These are phyloP conservation scores for Solenopsis invicta DNA, from an alignment of 1,140 invertebrate genomes.

Conservation along the genomic window DNA sequence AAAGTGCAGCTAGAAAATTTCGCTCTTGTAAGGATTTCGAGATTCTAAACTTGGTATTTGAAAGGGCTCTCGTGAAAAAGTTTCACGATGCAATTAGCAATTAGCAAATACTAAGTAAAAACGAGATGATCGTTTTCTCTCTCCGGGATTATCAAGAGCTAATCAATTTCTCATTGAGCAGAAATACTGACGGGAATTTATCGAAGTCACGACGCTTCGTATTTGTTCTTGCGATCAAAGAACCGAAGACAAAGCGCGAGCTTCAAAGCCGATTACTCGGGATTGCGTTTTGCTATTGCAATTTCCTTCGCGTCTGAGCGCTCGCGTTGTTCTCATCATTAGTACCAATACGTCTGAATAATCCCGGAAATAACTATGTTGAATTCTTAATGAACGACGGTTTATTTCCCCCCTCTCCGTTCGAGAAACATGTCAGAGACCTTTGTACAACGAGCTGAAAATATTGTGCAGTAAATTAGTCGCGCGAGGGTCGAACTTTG, in stretches of 20 bases:
- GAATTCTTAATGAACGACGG: slow-evolving; percentile 46
- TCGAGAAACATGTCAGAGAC: not conserved
- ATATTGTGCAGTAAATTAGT: slow-evolving; percentile 41
- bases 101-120: slow-evolving; percentile 45
- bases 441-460: slow-evolving; percentile 20
- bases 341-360: slow-evolving; percentile 66
- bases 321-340: slow-evolving; percentile 60
- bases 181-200: slow-evolving; percentile 64
- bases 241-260: slow-evolving; percentile 68
- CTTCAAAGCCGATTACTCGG: slow-evolving; percentile 67
- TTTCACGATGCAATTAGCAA: slow-evolving; percentile 41
- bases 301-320: slow-evolving; percentile 52
- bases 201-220: slow-evolving; percentile 62
- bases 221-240: slow-evolving; percentile 66
- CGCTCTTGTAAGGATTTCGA: not conserved
- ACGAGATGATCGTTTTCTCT: slow-evolving; percentile 52
- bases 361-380: slow-evolving; percentile 50
- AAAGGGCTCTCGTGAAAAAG: slow-evolving; percentile 8
- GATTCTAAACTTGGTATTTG: not conserved
- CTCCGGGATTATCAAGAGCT: slow-evolving; percentile 43
- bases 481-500: slow-evolving; percentile 35
- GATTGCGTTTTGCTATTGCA: slow-evolving; percentile 59
- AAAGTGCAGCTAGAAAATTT: not conserved
- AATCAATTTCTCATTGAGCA: slow-evolving; percentile 64
- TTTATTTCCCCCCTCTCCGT: slow-evolving; percentile 21